phyloP scores from a whole-genome alignment of 1,140 invertebrate genomes.

The Tigriopus japonicus region DNA sequence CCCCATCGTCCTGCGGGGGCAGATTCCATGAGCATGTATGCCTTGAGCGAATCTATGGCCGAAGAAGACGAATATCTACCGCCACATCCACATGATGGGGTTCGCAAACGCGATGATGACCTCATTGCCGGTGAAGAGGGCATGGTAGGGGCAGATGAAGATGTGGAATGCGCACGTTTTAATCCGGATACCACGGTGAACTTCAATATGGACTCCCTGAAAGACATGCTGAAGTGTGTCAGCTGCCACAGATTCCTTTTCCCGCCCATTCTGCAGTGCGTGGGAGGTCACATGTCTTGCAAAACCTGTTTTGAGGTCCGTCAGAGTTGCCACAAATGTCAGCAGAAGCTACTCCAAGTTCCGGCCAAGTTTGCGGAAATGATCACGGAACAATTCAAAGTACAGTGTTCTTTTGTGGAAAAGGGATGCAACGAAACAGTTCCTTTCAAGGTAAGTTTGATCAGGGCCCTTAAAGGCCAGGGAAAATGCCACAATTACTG shows the following conservation, averaged over 20 bases:
- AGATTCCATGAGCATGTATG: no score
- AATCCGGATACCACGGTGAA: neutral
- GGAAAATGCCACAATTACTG: no score
- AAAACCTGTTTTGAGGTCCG: neutral
- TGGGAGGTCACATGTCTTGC: constrained; percentile 1
- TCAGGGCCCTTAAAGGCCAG: no score
- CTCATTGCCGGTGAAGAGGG: no score
- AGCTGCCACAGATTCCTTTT: neutral
- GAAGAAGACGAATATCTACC: no score
- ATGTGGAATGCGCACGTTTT: no score
- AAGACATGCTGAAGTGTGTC: constrained; percentile 1
- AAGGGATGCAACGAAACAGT: neutral
- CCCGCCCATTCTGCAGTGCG: neutral
- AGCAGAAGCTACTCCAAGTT: neutral
- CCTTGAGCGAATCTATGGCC: no score
- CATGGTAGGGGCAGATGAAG: no score
- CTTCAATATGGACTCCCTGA: neutral
- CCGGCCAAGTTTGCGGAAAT: neutral
- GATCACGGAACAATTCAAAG: neutral
- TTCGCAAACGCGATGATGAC: no score
- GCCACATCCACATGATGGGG: no score
- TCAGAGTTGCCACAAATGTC: neutral
- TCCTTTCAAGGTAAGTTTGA: neutral
- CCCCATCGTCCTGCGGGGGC: no score
- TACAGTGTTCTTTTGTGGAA: neutral